Base-by-base conservation (phyloP, 2,113 vertebrate genomes). In the Eurystomus gularis region DNA sequence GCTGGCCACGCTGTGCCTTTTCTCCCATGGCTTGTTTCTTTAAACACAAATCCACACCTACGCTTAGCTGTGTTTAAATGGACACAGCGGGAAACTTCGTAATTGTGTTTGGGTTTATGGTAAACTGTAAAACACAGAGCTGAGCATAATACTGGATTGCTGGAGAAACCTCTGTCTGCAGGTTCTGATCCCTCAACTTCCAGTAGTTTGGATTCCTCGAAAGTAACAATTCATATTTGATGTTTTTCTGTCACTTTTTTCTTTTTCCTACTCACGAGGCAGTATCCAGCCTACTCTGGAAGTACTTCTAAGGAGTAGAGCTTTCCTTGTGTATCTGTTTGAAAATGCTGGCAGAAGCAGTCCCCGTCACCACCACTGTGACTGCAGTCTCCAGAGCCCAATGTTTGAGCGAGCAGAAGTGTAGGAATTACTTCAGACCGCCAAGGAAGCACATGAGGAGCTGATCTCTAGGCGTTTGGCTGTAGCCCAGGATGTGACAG, bases 71-170 rank as follows among this genome's bases (percentile, higher is more conserved):
- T 61, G 54, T 84, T 88, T 92, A 84, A 90, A 77, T 37, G 52
- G 84, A 33, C 73, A 42, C 83, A 60, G 70, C 8, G 11, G 81
- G 86, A 44, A 68, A 23, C 57, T n/a, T 60, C 29, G 55, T 76
- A 85, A 69, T 54, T 85, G 58, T 80, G 92, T 77, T 83, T 81
- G 69, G 82, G 52, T 82, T 88, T 90, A 92, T 28, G 55, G 73
- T 77, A 84, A 31, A 23, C 46, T 2, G 7, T 86, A 81, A 86
- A 42, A 83, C 70, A 76, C 44, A 0, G 11, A 52, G 37, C 29
- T 5, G 3, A 78, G 80, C 48, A 55, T 46, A 31, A 37, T 31
- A 33, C 24, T 20, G 17, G 18, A 24, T 21, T 51, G 20, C 73
- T 82, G 54, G 69, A 93, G 77, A 60, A 91, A 46, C 10, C 37